Conservation (phyloP, 2,888 invertebrate species). For the Latheticus oryzae region DNA sequence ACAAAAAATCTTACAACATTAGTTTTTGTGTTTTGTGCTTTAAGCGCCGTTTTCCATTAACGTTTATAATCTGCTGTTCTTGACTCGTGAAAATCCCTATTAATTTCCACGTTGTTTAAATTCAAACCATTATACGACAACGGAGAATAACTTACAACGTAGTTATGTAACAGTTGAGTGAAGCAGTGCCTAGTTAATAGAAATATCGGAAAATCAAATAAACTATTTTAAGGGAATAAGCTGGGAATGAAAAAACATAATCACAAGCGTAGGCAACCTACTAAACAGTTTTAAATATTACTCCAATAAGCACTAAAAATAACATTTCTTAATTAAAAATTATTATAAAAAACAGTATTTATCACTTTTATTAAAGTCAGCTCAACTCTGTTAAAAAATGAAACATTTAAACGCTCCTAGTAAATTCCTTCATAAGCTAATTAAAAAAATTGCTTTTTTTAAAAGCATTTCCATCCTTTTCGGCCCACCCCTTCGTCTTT, state of each 20-base stretch:
- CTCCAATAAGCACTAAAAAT: too few species aligned
- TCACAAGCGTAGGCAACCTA: too few species aligned
- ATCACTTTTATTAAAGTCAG: too few species aligned
- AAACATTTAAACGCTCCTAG: too few species aligned
- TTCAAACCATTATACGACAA: slow-evolving; percentile 7
- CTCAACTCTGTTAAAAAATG: too few species aligned
- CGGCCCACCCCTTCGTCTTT: background rate
- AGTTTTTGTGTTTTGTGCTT: slow-evolving; percentile 1
- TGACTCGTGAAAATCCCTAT: slow-evolving; percentile 16
- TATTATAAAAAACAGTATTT: too few species aligned
- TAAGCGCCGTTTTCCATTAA: slow-evolving; percentile 19
- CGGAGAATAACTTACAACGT: slow-evolving; percentile 3
- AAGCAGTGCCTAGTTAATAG: too few species aligned
- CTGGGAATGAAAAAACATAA: too few species aligned
- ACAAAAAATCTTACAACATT: background rate
- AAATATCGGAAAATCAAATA: slow-evolving; percentile 17
- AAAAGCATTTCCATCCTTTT: background rate
- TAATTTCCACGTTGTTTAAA: slow-evolving; percentile 14
- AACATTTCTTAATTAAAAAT: too few species aligned
- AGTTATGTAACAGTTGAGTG: slow-evolving; percentile 2
- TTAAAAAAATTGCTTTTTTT: slow-evolving; percentile 3
- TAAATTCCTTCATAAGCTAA: too few species aligned
- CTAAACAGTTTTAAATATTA: too few species aligned
- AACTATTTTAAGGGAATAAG: slow-evolving; percentile 23
- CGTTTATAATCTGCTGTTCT: slow-evolving; percentile 14